Evolutionary conservation across 2,797 vertebrate species (phyloP), one percentile per base, ranked within the genome.

Genomic region (Manis crassicaudata): DNA sequence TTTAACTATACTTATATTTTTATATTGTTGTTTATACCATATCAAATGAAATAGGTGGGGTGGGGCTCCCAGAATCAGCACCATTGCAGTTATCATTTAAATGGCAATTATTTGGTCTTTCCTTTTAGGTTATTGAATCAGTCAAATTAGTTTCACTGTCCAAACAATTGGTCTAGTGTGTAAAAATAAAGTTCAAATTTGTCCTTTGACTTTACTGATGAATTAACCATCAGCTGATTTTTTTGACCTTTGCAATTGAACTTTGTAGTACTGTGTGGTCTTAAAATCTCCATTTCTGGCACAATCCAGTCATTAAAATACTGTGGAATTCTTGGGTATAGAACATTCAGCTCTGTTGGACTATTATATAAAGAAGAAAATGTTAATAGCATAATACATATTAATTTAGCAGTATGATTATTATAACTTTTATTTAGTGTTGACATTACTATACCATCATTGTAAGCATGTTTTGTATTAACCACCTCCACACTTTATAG

Each of bases 381-480:
- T 60, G 11, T 54, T 91, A 89, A 82, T 72, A 68, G 65, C 7
- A 68, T 25, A 63, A 67, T n/a, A 60, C 9, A 54, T 62, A 79
- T 58, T 80, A 40, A 96, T 46, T 79, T 95, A 87, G 21, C 27
- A 65, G 32, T 75, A 52, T 94, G 50, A 79, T 60, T 35, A 79
- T 60, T 88, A n/a, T 91, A 85, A 56, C 21, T 93, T 83, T 65
- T 89, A 37, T 77, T 90, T 91, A 80, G 70, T 93, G 21, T 72
- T 94, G 54, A 84, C 2, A 35, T 88, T 37, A 62, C 25, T 88
- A 73, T 18, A 72, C 40, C 95, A n/a, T 54, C 29, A 52, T 67
- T 92, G 43, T 79, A 88, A 89, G 86, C 83, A 46, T 35, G 58
- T 46, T 46, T 43, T 14, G 6, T 68, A 58, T 95, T 70, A 73